These are phyloP conservation scores for Lytechinus pictus DNA, from an alignment of 35 echinoderm and acorn worm species.

Conservation along the genomic window DNA sequence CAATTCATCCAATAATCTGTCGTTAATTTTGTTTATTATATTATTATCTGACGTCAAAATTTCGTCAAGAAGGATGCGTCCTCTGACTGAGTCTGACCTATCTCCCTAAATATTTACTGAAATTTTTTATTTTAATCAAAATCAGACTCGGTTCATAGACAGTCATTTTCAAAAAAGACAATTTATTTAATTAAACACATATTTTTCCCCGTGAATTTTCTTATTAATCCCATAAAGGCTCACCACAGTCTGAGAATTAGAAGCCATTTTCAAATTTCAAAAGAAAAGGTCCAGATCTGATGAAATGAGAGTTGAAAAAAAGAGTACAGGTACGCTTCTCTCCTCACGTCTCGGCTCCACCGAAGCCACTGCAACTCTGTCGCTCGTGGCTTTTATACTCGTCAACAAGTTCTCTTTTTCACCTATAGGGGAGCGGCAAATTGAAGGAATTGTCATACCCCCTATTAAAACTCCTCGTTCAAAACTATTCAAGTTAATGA, in stretches of 20 bases:
- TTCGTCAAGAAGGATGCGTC: too few species aligned
- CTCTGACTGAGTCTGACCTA: too few species aligned
- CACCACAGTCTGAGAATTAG: slow-evolving; percentile 61
- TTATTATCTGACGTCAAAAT: too few species aligned
- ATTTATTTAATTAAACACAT: too few species aligned
- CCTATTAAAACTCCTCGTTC: not conserved
- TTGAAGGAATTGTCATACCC: slow-evolving; percentile 43
- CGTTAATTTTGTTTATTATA: too few species aligned
- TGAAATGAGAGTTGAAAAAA: not conserved
- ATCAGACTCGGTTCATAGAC: too few species aligned
- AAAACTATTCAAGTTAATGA: not conserved
- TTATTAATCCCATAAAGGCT: slow-evolving; percentile 1
- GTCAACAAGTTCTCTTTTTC: slow-evolving; percentile 54
- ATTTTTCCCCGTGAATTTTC: too few species aligned
- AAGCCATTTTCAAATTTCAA: slow-evolving; percentile 38
- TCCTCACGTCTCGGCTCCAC: slow-evolving; percentile 49
- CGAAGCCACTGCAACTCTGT: slow-evolving; percentile 69
- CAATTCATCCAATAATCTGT: too few species aligned
- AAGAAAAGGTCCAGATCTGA: not conserved
- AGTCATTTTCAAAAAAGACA: too few species aligned
- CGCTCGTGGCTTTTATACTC: slow-evolving; percentile 72
- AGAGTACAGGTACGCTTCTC: not conserved
- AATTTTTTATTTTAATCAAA: too few species aligned
- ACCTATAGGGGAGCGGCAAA: slow-evolving; percentile 55
- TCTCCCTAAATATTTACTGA: too few species aligned